Conservation (phyloP, 2,888 invertebrate species). For the Philonicus albiceps region DNA sequence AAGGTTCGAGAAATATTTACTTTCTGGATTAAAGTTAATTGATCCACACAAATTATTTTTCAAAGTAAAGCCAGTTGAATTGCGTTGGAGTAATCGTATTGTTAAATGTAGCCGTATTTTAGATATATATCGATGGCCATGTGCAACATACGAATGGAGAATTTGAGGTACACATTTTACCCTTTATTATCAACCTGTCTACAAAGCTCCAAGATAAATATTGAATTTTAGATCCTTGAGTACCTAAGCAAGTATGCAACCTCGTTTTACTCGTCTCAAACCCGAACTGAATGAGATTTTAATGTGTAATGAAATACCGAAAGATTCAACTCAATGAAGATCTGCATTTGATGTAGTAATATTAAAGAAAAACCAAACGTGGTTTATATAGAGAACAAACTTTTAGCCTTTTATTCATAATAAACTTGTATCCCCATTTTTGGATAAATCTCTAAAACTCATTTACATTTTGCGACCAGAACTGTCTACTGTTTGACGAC, state of each 20-base stretch:
- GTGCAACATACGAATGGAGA: not conserved
- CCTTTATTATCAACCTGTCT: not conserved
- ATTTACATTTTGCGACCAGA: not conserved
- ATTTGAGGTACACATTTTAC: not conserved
- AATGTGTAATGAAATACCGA: not conserved
- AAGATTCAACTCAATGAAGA: not conserved
- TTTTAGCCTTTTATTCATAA: not conserved
- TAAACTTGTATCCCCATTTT: not conserved
- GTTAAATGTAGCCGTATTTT: too few relatives aligned
- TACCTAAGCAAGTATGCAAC: not conserved
- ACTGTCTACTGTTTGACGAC: not conserved
- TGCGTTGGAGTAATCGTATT: not conserved
- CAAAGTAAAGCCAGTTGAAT: not conserved
- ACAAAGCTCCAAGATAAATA: not conserved
- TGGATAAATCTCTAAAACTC: not conserved
- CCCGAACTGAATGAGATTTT: not conserved
- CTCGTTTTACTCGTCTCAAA: not conserved
- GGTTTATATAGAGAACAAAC: not conserved
- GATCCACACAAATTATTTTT: not conserved
- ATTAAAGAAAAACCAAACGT: not conserved
- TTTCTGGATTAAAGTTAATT: not conserved
- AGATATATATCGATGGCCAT: not conserved
- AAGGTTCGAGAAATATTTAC: not conserved
- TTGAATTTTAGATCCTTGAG: not conserved
- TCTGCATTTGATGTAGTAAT: not conserved